Evolutionary conservation across 1,140 invertebrate genomes (phyloP), one percentile per base, ranked within the genome.

Genomic region (Phymastichus coffea): DNA sequence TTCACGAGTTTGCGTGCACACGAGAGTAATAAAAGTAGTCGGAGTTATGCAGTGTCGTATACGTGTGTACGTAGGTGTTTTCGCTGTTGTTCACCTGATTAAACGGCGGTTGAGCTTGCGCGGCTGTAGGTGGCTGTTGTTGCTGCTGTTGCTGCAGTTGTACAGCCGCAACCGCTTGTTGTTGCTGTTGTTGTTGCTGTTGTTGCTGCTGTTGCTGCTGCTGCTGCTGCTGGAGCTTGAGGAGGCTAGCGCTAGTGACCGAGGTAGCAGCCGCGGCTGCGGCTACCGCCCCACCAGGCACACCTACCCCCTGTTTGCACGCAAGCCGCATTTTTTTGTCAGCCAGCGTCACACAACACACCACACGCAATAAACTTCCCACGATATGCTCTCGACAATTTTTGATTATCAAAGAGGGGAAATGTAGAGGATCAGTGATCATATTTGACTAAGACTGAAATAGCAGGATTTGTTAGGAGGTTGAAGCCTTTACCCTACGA

Each of bases 41-140:
- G n/a, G n/a, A n/a, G n/a, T n/a, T n/a, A n/a, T n/a, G n/a, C n/a
- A n/a, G n/a, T n/a, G n/a, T n/a, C n/a, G n/a, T n/a, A n/a, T n/a
- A n/a, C n/a, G n/a, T n/a, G n/a, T n/a, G n/a, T n/a, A n/a, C n/a
- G n/a, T n/a, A n/a, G n/a, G n/a, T n/a, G n/a, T n/a, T n/a, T n/a
- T n/a, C n/a, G n/a, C n/a, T n/a, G n/a, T n/a, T n/a, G n/a, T 72
- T 78, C 75, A 80, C 78, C 78, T 80, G 78, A 65, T 80, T 80
- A 58, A 80, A 80, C 63, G 75, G 74, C 61, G 76, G 77, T 66
- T 79, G 77, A 52, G 74, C 72, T 65, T 78, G 77, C 63, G 70
- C 74, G 43, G 73, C 68, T 1, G 70, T 73, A 33, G 71, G 67
- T 61, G 71, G 70, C 48, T 76, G 75, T 53, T 75, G 76, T 65